These are phyloP conservation scores for Drosophila mimica DNA, from an alignment of 2,888 invertebrate species.

Conservation along the genomic window DNA sequence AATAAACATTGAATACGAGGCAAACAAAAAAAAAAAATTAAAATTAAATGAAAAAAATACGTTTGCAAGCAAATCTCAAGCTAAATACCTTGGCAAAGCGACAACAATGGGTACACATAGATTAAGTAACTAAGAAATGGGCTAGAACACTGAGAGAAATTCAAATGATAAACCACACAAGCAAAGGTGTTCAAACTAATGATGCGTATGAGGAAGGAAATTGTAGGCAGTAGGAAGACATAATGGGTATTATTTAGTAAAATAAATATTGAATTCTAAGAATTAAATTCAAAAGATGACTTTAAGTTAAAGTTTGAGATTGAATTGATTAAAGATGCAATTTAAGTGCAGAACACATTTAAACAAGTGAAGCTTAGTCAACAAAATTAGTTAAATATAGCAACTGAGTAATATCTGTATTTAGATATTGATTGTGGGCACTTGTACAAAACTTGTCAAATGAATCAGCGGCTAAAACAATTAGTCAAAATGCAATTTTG, in stretches of 20 bases:
- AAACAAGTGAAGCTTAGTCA: neutral
- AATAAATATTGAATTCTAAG: neutral
- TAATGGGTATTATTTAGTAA: neutral
- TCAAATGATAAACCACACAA: conserved; percentile 1
- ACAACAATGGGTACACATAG: conserved; percentile 72
- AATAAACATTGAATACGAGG: conserved; percentile 65
- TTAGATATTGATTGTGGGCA: neutral
- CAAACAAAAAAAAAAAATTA: conserved; percentile 49
- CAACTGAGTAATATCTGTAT: neutral
- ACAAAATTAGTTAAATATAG: neutral
- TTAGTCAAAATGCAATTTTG: conserved; percentile 37
- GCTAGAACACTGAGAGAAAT: conserved; percentile 47
- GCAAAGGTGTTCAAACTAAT: conserved; percentile 10
- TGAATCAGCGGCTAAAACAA: conserved; percentile 49
- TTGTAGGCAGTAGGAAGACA: neutral
- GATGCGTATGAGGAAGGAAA: conserved; percentile 19
- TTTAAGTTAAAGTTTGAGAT: neutral
- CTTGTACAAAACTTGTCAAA: conserved; percentile 29
- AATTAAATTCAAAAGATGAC: neutral
- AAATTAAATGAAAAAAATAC: conserved; percentile 67
- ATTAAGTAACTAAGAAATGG: conserved; percentile 74
- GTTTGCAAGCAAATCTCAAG: conserved; percentile 60
- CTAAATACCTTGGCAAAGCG: conserved; percentile 78
- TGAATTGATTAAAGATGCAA: neutral
- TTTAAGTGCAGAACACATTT: neutral